Evolutionary conservation across 2,113 vertebrate species (phyloP).

Genomic region (Morone saxatilis): DNA sequence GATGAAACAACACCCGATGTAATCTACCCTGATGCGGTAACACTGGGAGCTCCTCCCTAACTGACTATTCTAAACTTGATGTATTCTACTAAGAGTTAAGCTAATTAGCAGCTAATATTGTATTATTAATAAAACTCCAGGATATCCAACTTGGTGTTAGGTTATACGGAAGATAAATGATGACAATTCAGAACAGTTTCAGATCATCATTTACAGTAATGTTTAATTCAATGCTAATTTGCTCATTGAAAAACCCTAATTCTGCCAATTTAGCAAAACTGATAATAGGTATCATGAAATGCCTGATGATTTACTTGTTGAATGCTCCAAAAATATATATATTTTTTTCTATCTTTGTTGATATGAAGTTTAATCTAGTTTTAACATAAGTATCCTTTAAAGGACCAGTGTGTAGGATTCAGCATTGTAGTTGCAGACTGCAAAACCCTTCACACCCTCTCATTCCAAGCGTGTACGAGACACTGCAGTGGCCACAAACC

Average conservation of each 20-base stretch:
- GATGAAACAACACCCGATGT: background rate
- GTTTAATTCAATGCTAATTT: too few species aligned
- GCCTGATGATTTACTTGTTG: background rate
- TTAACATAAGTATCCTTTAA: background rate
- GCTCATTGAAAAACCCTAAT: too few species aligned
- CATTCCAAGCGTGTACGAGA: too few species aligned
- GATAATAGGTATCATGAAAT: background rate
- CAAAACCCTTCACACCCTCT: too few species aligned
- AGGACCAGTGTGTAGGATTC: too few species aligned
- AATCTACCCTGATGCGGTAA: background rate
- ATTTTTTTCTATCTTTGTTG: too few species aligned
- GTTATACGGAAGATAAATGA: too few species aligned
- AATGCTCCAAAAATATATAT: background rate
- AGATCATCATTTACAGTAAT: too few species aligned
- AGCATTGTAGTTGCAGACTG: too few species aligned
- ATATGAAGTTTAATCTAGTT: background rate
- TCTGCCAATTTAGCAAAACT: background rate
- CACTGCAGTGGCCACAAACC: too few species aligned
- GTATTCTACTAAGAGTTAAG: background rate
- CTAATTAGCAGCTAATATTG: background rate
- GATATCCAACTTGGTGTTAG: background rate
- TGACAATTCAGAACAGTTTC: too few species aligned
- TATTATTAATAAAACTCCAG: background rate
- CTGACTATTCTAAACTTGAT: background rate
- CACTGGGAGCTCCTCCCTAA: background rate